A percentile compares a stretch with the other conserved stretches of the same genome.
Evolutionary conservation across 92 coral and sea anemone species (phyloP).

Genomic region (Palythoa grandiflora): DNA sequence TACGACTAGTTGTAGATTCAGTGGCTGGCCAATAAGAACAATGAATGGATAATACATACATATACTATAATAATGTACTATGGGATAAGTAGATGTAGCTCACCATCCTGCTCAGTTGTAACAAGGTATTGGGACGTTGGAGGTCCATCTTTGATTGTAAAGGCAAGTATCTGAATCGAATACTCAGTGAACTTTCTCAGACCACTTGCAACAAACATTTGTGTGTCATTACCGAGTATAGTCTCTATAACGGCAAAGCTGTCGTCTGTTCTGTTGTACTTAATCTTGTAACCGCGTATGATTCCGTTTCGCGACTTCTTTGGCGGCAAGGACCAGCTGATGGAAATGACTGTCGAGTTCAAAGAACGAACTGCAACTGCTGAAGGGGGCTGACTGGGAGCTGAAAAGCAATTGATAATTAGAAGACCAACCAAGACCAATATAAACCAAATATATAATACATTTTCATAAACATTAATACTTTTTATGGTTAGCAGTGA

Average conservation of each 20-base stretch:
- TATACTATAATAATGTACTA: no score
- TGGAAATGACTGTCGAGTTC: conserved; percentile 29
- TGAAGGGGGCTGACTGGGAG: conserved; percentile 34
- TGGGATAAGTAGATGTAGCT: neutral
- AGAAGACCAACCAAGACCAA: neutral
- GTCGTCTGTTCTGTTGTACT: neutral
- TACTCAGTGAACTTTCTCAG: conserved; percentile 2
- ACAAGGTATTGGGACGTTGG: neutral
- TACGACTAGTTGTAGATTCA: no score
- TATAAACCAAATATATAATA: neutral
- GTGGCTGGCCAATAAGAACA: no score
- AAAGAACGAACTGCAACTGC: neutral
- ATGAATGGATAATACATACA: no score
- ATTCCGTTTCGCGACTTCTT: conserved; percentile 10
- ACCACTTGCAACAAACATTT: neutral
- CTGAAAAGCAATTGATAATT: neutral
- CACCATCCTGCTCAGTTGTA: conserved; percentile 19
- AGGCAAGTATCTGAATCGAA: conserved; percentile 11
- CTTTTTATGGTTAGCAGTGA: no score
- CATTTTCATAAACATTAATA: neutral
- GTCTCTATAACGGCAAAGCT: neutral
- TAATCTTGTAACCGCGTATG: conserved; percentile 22
- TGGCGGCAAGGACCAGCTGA: conserved; percentile 29
- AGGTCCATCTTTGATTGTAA: conserved; percentile 25
- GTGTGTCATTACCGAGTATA: neutral